phyloP scores from a whole-genome alignment of 2,888 invertebrate genomes.

The Tipula vernalis region DNA sequence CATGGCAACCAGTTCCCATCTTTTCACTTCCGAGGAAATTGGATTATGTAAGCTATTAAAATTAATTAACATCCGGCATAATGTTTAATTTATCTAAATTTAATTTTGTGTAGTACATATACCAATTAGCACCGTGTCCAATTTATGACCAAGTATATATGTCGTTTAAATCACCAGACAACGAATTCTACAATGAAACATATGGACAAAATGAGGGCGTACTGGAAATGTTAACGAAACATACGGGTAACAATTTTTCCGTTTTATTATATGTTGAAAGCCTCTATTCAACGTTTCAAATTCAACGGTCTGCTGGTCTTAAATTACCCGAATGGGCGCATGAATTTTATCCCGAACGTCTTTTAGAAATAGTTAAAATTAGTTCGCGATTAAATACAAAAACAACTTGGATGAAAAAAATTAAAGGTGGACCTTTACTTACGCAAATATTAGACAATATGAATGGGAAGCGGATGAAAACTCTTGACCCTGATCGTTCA shows the following conservation, averaged over 20 bases:
- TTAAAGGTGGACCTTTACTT: constrained; percentile 38
- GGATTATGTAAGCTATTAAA: constrained; percentile 50
- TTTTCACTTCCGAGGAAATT: constrained; percentile 54
- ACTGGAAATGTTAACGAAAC: background rate
- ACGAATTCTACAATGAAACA: background rate
- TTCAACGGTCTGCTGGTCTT: background rate
- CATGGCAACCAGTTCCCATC: constrained; percentile 83
- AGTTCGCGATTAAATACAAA: background rate
- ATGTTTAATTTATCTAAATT: background rate
- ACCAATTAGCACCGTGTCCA: constrained; percentile 40
- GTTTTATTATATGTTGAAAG: background rate
- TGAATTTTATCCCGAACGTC: background rate
- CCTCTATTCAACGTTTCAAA: background rate
- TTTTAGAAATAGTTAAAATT: background rate
- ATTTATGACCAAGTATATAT: constrained; percentile 37
- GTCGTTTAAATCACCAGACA: background rate
- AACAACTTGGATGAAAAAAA: background rate
- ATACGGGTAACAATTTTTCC: background rate
- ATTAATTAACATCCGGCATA: background rate
- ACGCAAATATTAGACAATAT: constrained; percentile 53
- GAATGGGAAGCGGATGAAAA: constrained; percentile 37
- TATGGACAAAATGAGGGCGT: background rate
- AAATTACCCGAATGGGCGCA: background rate
- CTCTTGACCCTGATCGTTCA: constrained; percentile 36
- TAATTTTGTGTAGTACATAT: constrained; percentile 25